Evolutionary conservation across 2,113 vertebrate species (phyloP).

Genomic region (Brienomyrus longianalis): DNA sequence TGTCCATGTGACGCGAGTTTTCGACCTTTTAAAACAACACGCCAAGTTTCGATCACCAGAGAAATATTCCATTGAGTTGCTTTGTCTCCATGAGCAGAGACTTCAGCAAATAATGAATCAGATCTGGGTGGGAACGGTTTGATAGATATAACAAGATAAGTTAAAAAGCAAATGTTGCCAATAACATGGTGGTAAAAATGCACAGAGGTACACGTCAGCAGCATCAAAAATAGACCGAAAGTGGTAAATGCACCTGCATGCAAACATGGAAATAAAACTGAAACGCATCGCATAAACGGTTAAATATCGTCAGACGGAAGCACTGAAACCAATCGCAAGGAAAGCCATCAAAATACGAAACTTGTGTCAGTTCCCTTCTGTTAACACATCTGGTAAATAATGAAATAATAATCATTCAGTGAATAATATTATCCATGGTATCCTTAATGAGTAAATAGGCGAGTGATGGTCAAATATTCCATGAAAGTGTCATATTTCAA

Average conservation of each 20-base stretch:
- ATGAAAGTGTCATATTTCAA: not conserved
- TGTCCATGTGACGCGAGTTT: not conserved
- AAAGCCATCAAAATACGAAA: not conserved
- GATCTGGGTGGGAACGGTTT: not conserved
- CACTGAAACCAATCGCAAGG: not conserved
- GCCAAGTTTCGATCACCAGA: not conserved
- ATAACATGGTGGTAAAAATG: not conserved
- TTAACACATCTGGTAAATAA: not conserved
- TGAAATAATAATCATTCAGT: not conserved
- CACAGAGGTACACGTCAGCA: no score
- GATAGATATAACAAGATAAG: not conserved
- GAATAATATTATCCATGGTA: not conserved
- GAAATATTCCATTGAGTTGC: not conserved
- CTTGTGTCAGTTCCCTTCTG: not conserved
- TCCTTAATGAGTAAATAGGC: not conserved
- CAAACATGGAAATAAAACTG: not conserved
- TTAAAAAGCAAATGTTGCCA: not conserved
- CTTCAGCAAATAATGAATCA: not conserved
- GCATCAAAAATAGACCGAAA: no score
- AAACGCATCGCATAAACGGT: not conserved
- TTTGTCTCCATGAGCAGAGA: not conserved
- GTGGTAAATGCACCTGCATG: not conserved
- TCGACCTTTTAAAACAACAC: not conserved
- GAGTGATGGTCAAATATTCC: not conserved
- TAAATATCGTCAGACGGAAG: not conserved